Base-by-base conservation (phyloP, 2,113 vertebrate genomes). In the Gopherus evgoodei region DNA sequence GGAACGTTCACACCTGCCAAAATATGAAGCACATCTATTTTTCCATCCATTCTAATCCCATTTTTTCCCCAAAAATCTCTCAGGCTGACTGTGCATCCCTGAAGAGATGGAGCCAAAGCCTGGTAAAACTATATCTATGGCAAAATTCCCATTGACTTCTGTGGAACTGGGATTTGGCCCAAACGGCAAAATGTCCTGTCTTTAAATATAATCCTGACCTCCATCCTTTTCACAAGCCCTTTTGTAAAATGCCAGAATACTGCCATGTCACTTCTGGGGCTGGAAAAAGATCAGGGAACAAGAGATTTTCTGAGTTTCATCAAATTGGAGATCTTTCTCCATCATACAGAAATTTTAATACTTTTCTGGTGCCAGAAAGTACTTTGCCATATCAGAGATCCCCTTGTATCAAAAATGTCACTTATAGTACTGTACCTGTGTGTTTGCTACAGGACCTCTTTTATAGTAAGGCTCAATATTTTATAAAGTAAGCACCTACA, bases 91-190 rank as follows among this genome's bases (percentile, higher is more conserved):
- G 47, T 53, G 80, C 79, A 72, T 72, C 21, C n/a, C 49, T 86
- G 53, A 72, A 79, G 27, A 95, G 72, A 93, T 84, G 16, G 87
- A 90, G 62, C 69, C 76, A 95, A 95, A 91, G 25, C 8, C 42
- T 56, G 4, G 14, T 83, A 11, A 92, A 93, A 59, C 2, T 24
- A 53, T 52, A 88, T 50, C 29, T 27, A 21, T 78, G 13, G 75
- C 44, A 78, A 78, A 78, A 78, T 25, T 44, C 44, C 75, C 81
- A 80, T 7, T 81, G 22, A 10, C 44, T 80, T 53, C 25, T 83
- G n/a, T 54, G 13, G 25, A 93, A 59, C 19, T 69, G 31, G 22
- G 3, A 59, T 90, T 91, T 92, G 88, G 44, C 50, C 76, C 22
- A 82, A 90, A 50, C 1, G 1, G 2, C 49, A 95, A 11, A 53